Evolutionary conservation across 1,140 invertebrate genomes (phyloP).

Genomic region (Andricus grossulariae): DNA sequence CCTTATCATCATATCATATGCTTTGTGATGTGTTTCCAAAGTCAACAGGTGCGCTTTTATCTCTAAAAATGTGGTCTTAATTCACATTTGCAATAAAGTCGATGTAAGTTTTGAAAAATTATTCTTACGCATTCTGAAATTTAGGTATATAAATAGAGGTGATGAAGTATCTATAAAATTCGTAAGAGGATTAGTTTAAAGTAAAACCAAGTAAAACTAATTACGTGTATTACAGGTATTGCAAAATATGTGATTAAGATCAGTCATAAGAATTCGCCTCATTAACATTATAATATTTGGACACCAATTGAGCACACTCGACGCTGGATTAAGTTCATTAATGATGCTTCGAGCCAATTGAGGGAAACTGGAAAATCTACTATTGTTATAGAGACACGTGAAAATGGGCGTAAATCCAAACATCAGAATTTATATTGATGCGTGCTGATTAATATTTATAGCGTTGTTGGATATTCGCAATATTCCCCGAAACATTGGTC

Average conservation of each 20-base stretch:
- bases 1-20: too few relatives aligned
- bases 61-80: too few relatives aligned
- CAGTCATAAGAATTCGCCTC: background rate
- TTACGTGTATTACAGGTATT: background rate
- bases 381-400: conserved; percentile 10
- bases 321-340: background rate
- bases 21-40: too few relatives aligned
- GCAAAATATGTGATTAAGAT: background rate
- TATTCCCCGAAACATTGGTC: background rate
- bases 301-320: background rate
- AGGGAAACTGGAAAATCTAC: conserved; percentile 23
- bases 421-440: conserved; percentile 16
- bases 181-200: background rate
- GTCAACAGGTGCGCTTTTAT: too few relatives aligned
- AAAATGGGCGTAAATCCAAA: conserved; percentile 19
- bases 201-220: background rate
- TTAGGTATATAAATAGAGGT: too few relatives aligned
- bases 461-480: conserved; percentile 4
- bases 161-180: too few relatives aligned
- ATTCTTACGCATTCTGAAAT: too few relatives aligned
- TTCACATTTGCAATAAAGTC: too few relatives aligned
- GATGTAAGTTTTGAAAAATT: too few relatives aligned
- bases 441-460: conserved; percentile 29
- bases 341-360: conserved; percentile 13
- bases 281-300: conserved; percentile 11